Conservation (phyloP, 2,797 vertebrate species). For the Echeneis naucrates region DNA sequence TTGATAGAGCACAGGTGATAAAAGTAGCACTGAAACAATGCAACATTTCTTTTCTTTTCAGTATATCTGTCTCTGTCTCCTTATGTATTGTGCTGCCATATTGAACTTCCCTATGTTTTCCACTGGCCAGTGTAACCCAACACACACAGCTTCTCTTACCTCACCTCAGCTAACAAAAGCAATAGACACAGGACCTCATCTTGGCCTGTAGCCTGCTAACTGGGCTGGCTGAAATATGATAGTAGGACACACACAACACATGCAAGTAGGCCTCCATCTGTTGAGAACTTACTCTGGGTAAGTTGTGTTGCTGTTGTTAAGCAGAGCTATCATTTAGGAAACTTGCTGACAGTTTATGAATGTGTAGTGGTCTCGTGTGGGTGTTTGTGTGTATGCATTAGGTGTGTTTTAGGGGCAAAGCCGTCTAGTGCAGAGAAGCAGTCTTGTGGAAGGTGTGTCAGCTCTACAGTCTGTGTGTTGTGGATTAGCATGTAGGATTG, state of each 20-base stretch:
- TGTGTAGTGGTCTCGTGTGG: constrained; percentile 41
- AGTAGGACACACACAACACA: constrained; percentile 58
- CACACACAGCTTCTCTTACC: constrained; percentile 80
- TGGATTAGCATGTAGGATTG: constrained; percentile 86
- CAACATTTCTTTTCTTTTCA: constrained; percentile 34
- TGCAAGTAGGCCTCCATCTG: constrained; percentile 75
- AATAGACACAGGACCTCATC: constrained; percentile 70
- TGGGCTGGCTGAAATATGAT: constrained; percentile 79
- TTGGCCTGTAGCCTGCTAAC: constrained; percentile 73
- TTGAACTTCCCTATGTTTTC: constrained; percentile 72
- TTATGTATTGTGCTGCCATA: constrained; percentile 45
- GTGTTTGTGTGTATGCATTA: constrained; percentile 7
- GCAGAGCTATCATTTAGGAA: constrained; percentile 41
- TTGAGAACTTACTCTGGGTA: constrained; percentile 60
- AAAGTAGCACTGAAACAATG: constrained; percentile 5
- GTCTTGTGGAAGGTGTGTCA: constrained; percentile 76
- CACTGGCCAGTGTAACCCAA: constrained; percentile 78
- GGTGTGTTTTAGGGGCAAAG: constrained; percentile 44
- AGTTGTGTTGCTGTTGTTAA: constrained; percentile 65
- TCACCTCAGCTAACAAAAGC: constrained; percentile 82
- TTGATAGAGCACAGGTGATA: background rate
- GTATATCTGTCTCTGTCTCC: constrained; percentile 31
- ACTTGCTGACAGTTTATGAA: constrained; percentile 52
- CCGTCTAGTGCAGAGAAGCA: constrained; percentile 46
- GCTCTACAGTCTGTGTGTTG: constrained; percentile 75